A percentile compares a stretch with the other conserved stretches of the same genome.
Evolutionary conservation across 2,113 vertebrate genomes (phyloP).

Genomic region (Acrocephalus kingi): DNA sequence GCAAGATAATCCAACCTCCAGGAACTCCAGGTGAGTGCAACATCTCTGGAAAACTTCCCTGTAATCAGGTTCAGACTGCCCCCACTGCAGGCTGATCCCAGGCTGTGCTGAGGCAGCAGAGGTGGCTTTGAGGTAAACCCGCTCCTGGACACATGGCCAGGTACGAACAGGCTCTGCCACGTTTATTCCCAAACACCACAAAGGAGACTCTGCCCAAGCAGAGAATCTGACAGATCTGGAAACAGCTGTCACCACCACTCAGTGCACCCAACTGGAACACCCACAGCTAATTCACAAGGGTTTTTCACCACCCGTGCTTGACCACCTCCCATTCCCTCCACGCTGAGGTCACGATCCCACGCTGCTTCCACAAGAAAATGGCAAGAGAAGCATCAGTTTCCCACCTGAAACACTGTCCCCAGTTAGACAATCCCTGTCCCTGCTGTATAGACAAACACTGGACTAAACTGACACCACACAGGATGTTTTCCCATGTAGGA

Average conservation of each 20-base stretch:
- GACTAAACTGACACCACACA: neutral
- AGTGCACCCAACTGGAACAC: neutral
- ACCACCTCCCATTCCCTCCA: neutral
- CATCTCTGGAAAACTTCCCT: neutral
- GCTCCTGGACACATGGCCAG: rapidly evolving
- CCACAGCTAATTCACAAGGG: neutral
- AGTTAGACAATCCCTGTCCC: neutral
- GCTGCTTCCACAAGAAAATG: neutral
- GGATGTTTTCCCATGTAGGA: neutral
- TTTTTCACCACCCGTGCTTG: neutral
- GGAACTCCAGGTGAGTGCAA: neutral
- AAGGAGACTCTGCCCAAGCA: neutral
- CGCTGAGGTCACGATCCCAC: neutral
- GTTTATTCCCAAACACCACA: rapidly evolving
- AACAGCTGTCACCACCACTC: neutral
- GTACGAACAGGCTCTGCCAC: neutral
- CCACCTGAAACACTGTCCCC: neutral
- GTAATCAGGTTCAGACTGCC: neutral
- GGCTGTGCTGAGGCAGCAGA: neutral
- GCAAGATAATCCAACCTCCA: conserved; percentile 12
- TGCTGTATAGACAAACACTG: neutral
- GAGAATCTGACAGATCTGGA: neutral
- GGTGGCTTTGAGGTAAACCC: neutral
- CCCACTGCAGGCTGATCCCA: neutral
- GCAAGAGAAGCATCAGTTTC: neutral